Evolutionary conservation across 1,140 invertebrate species (phyloP).

Genomic region (Temnothorax curvispinosus): DNA sequence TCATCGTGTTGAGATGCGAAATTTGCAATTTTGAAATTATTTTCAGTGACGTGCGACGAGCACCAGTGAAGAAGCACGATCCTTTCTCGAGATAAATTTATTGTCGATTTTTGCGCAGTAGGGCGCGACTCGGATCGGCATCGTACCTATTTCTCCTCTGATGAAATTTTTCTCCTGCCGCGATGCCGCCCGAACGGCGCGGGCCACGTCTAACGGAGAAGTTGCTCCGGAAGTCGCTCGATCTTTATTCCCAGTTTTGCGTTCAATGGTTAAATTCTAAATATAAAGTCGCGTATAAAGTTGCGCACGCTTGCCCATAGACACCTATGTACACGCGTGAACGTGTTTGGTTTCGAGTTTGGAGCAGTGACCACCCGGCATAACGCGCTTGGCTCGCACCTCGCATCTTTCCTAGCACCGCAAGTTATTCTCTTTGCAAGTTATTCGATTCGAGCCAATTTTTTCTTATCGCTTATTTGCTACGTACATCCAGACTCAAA

Average conservation of each 20-base stretch:
- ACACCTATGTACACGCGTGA: too few relatives aligned
- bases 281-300: slow-evolving; percentile 48
- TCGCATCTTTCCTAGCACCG: slow-evolving; percentile 30
- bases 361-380: too few relatives aligned
- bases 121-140: too few relatives aligned
- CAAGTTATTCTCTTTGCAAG: slow-evolving; percentile 53
- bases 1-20: too few relatives aligned
- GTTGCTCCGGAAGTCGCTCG: slow-evolving; percentile 60
- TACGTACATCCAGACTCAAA: background rate
- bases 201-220: background rate
- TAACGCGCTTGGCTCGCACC: slow-evolving; percentile 5
- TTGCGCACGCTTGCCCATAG: background rate
- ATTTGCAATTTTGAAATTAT: too few relatives aligned
- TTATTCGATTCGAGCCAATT: slow-evolving; percentile 64
- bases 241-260: slow-evolving; percentile 67
- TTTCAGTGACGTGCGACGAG: too few relatives aligned
- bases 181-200: too few relatives aligned
- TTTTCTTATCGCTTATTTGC: slow-evolving; percentile 63
- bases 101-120: too few relatives aligned
- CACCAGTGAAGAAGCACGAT: too few relatives aligned
- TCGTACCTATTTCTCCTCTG: too few relatives aligned
- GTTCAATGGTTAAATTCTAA: slow-evolving; percentile 66
- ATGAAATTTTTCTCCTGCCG: too few relatives aligned
- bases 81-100: too few relatives aligned
- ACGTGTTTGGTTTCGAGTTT: background rate